Percentiles rank a stretch among this genome's conserved stretches.
These are phyloP conservation scores for Chymomyza fuscimana DNA, from an alignment of 2,888 invertebrate genomes.

Conservation along the genomic window DNA sequence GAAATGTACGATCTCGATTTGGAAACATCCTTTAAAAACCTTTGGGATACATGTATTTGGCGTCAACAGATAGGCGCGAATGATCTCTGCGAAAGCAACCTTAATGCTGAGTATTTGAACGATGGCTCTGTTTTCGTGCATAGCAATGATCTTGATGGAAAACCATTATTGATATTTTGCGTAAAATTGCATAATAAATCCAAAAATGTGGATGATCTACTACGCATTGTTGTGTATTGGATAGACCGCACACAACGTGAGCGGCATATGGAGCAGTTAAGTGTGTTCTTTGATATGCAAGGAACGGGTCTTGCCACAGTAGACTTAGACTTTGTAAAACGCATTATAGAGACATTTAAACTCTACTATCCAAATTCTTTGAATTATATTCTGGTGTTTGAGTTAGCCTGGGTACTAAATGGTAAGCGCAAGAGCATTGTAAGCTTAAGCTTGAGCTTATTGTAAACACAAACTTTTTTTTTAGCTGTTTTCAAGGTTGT, in stretches of 20 bases:
- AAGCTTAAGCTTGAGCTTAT: background rate
- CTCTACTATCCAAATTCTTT: conserved; percentile 92
- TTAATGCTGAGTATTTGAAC: conserved; percentile 86
- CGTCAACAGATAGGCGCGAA: conserved; percentile 88
- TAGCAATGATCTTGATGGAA: conserved; percentile 90
- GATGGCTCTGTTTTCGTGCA: conserved; percentile 89
- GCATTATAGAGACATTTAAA: conserved; percentile 92
- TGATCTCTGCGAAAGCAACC: conserved; percentile 85
- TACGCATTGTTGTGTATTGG: conserved; percentile 91
- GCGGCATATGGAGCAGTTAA: conserved; percentile 87
- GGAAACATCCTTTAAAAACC: conserved; percentile 86
- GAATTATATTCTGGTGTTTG: conserved; percentile 93
- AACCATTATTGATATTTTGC: conserved; percentile 88
- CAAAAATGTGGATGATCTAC: conserved; percentile 87
- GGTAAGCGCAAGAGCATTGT: conserved; percentile 80
- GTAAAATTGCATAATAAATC: conserved; percentile 89
- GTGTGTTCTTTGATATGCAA: conserved; percentile 94
- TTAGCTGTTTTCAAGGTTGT: conserved; percentile 95
- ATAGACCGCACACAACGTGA: conserved; percentile 81
- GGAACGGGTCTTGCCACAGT: conserved; percentile 91
- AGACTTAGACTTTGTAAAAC: conserved; percentile 95
- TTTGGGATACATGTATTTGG: conserved; percentile 91
- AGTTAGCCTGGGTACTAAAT: conserved; percentile 96
- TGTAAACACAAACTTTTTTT: background rate
- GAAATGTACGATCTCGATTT: conserved; percentile 86